These are phyloP conservation scores for Chaetodon auriga DNA, from an alignment of 2,113 vertebrate species.

Conservation along the genomic window DNA sequence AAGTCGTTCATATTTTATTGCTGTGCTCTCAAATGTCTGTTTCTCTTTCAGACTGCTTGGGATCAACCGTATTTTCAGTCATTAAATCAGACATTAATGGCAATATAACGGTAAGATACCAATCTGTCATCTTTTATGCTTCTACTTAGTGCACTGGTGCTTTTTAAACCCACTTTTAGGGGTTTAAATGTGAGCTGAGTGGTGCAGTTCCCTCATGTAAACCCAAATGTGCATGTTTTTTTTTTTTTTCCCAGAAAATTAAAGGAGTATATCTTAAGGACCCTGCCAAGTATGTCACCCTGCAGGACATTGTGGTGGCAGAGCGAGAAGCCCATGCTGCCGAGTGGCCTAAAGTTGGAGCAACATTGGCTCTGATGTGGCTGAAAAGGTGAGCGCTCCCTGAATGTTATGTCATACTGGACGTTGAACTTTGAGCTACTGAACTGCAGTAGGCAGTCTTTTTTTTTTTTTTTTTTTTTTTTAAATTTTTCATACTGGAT, in stretches of 20 bases:
- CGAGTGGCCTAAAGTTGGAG: constrained; percentile 93
- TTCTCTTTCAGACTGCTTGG: constrained; percentile 90
- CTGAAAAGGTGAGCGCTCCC: constrained; percentile 89
- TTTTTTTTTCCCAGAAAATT: constrained; percentile 90
- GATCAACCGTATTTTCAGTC: constrained; percentile 89
- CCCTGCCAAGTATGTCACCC: constrained; percentile 90
- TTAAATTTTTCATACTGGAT: background rate
- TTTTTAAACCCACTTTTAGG: background rate
- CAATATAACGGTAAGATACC: constrained; percentile 90
- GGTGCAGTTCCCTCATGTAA: background rate
- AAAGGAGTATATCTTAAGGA: constrained; percentile 90
- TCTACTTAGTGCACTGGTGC: background rate
- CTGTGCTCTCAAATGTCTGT: constrained; percentile 58
- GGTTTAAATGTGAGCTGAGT: background rate
- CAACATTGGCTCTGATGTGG: constrained; percentile 96
- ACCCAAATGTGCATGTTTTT: background rate
- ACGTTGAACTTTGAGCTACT: constrained; percentile 3
- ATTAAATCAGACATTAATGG: constrained; percentile 94
- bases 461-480: too few species aligned
- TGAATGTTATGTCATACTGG: background rate
- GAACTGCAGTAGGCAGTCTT: background rate
- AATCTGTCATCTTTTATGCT: background rate
- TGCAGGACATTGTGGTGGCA: constrained; percentile 91
- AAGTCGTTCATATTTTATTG: constrained; percentile 65
- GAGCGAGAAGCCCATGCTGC: constrained; percentile 89